Percentiles rank a stretch among this genome's conserved stretches.
Evolutionary conservation across 1,140 invertebrate species (phyloP).

Genomic region (Diorhabda sublineata): DNA sequence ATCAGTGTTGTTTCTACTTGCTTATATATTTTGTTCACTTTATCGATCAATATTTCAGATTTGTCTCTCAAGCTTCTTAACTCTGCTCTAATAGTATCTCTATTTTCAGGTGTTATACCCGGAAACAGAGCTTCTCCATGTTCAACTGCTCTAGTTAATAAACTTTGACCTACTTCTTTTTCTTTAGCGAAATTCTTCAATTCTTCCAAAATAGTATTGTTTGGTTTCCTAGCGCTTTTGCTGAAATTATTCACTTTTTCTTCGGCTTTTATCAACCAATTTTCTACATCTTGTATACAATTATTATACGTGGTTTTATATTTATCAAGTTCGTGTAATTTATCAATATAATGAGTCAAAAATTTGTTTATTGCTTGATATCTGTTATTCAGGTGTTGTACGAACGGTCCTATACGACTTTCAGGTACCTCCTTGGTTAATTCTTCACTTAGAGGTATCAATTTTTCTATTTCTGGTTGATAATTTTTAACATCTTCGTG

Average conservation of each 20-base stretch:
- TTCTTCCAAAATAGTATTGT: slow-evolving; percentile 66
- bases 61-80: slow-evolving; percentile 73
- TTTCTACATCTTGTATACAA: slow-evolving; percentile 65
- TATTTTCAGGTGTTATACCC: slow-evolving; percentile 78
- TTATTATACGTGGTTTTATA: slow-evolving; percentile 64
- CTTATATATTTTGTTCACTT: slow-evolving; percentile 79
- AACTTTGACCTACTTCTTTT: slow-evolving; percentile 71
- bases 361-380: slow-evolving; percentile 74
- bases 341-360: slow-evolving; percentile 62
- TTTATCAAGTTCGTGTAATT: slow-evolving; percentile 62
- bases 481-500: slow-evolving; percentile 61
- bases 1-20: slow-evolving; percentile 80
- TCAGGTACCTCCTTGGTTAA: slow-evolving; percentile 76
- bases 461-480: slow-evolving; percentile 60
- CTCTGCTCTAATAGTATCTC: slow-evolving; percentile 79
- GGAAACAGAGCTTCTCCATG: slow-evolving; percentile 83
- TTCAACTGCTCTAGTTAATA: slow-evolving; percentile 78
- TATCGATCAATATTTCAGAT: slow-evolving; percentile 80
- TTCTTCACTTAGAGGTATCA: slow-evolving; percentile 65
- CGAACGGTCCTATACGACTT: slow-evolving; percentile 73
- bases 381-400: slow-evolving; percentile 69
- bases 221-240: slow-evolving; percentile 62
- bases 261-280: slow-evolving; percentile 75
- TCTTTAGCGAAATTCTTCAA: slow-evolving; percentile 70
- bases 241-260: slow-evolving; percentile 65